Evolutionary conservation across 92 coral and sea anemone genomes (phyloP).

Genomic region (Pocillopora grandis): DNA sequence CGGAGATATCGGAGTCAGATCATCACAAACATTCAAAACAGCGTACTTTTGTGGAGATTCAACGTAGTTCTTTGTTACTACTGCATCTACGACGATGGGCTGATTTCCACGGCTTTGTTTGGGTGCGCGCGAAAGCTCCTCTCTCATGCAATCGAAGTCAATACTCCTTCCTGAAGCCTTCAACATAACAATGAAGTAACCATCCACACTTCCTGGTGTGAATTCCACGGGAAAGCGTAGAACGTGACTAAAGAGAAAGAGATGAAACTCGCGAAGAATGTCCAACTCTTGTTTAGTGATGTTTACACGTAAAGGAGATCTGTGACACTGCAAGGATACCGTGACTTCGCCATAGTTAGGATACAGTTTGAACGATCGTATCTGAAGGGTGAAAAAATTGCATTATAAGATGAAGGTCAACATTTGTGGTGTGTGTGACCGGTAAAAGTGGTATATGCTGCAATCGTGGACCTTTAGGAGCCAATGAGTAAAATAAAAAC

Average conservation of each 20-base stretch:
- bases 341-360: conserved; percentile 70
- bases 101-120: not conserved
- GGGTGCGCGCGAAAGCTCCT: not conserved
- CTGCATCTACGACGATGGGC: not conserved
- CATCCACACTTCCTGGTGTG: conserved; percentile 46
- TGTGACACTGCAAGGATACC: conserved; percentile 41
- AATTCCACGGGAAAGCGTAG: conserved; percentile 56
- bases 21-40: conserved; percentile 50
- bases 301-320: not conserved
- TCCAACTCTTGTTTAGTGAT: conserved; percentile 18
- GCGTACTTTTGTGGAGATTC: conserved; percentile 39
- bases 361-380: conserved; percentile 73
- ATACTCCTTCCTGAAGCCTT: not conserved
- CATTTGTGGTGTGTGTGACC: too few relatives aligned
- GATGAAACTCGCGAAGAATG: conserved; percentile 60
- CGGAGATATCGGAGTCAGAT: conserved; percentile 54
- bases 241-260: conserved; percentile 53
- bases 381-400: conserved; percentile 13
- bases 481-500: too few relatives aligned
- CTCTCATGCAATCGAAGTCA: conserved; percentile 32
- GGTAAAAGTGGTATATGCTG: too few relatives aligned
- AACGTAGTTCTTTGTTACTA: conserved; percentile 15
- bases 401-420: too few relatives aligned
- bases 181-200: conserved; percentile 78
- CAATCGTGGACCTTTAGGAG: too few relatives aligned